These are phyloP conservation scores for Rhinoderma darwinii DNA, from an alignment of 2,113 vertebrate species.

Conservation along the genomic window DNA sequence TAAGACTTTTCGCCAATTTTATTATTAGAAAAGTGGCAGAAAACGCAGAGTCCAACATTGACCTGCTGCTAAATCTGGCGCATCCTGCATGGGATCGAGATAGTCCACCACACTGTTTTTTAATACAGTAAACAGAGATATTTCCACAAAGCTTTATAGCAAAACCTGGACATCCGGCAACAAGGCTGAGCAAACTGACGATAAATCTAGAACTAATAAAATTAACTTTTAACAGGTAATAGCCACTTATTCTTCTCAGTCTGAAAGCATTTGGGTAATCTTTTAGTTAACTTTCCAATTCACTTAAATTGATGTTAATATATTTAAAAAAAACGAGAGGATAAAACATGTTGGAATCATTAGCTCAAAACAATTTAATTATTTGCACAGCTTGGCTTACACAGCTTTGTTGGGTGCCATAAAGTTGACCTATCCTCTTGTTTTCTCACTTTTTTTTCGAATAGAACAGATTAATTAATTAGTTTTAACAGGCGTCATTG, in stretches of 20 bases:
- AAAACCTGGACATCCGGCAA: too few relatives aligned
- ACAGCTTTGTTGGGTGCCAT: constrained; percentile 51
- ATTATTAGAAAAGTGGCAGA: too few relatives aligned
- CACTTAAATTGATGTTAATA: neutral
- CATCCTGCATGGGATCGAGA: too few relatives aligned
- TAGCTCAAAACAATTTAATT: constrained; percentile 56
- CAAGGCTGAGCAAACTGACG: neutral
- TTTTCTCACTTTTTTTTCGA: constrained; percentile 22
- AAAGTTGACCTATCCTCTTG: constrained; percentile 49
- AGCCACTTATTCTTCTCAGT: neutral
- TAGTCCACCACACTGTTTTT: too few relatives aligned
- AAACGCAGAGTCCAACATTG: too few relatives aligned
- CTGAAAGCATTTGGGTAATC: neutral
- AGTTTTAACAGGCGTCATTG: constrained; percentile 37
- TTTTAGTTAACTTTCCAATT: constrained; percentile 36
- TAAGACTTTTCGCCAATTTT: too few relatives aligned
- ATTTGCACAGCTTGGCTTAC: constrained; percentile 55
- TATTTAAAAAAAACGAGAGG: constrained; percentile 18
- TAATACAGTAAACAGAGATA: too few relatives aligned
- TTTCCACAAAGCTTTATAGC: too few relatives aligned
- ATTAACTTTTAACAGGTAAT: too few relatives aligned
- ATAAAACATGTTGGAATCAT: constrained; percentile 58
- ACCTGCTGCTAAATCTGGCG: too few relatives aligned
- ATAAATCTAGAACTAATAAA: neutral
- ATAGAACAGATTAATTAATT: constrained; percentile 53